Evolutionary conservation across 2,888 invertebrate species (phyloP), one percentile per base, ranked within the genome.

Genomic region (Gari tellinella): DNA sequence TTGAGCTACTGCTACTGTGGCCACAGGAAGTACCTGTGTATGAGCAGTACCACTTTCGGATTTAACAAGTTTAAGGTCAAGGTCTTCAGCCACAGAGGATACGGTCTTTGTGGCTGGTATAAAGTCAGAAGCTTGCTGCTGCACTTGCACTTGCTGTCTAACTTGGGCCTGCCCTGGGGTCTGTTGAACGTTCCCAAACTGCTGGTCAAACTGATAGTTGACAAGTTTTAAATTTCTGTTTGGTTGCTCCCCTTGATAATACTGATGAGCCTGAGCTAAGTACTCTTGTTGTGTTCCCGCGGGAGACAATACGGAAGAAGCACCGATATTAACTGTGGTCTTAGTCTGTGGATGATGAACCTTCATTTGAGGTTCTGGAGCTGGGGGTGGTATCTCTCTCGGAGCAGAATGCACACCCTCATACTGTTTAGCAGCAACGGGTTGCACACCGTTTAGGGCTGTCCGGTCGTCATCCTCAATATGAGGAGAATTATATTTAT

Each of bases 61-160:
- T 31, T 31, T 31, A 31, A 40, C 58, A 37, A 61, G 61, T 45
- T 62, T 75, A n/a, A 75, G 45, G 40, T 69, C 62, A 31, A 75
- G 46, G n/a, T 75, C 75, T 12, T 52, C 75, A 14, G 75, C 75
- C 5, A 75, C 75, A 12, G 69, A 75, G 7, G 69, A 69, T 4
- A 75, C 75, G 0, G 61, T 75, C 21, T 69, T 49, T 31, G 75
- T 75, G 14, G 61, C 41, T 21, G 75, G 75, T 43, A 75, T 75
- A 38, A 75, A 75, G 21, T 62, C 66, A 26, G 45, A 49, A 19
- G 66, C 45, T 52, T 74, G 57, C 5, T 31, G 31, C 10, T 31
- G 31, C 31, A 31, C 31, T 31, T 31, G 31, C 31, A 10, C 5
- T 31, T 4, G 31, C 5, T 10, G 10, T 31, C 4, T 31, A 7